Evolutionary conservation across 1,140 invertebrate species (phyloP), one percentile per base, ranked within the genome.

Genomic region (Papilio xuthus): DNA sequence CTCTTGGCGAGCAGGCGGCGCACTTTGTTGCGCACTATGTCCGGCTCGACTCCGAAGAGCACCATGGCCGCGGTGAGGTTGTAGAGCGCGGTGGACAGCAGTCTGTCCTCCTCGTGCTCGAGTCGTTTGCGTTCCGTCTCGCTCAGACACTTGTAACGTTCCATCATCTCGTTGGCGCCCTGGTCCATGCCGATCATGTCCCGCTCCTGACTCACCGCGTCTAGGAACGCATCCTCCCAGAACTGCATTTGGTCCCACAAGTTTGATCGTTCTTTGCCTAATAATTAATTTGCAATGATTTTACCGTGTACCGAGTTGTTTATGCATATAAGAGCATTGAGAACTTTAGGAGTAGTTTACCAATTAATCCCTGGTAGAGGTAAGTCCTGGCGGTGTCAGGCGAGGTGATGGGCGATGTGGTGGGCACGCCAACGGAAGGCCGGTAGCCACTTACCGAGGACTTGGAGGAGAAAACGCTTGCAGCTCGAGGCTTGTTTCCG

Each of bases 211-310:
- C 99, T 99, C 0, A 99, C 99, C 0, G 99, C 98, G 94, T 99
- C 99, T 32, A 99, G 94, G 90, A 99, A 99, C 0, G 98, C 97
- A 92, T 99, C 99, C 94, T 99, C 99, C 99, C 99, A 99, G 93
- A 99, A 99, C 88, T 99, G 98, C 97, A 99, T 99, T 94, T 99
- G 98, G 92, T 99, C 99, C 99, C 99, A 99, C n/a, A 99, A 92
- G 47, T 96, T 96, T 4, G 97, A 97, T 82, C 98, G 95, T 78
- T 94, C 94, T 86, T 94, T 94, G 41, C 94, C 94, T 94, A 72
- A 73, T 84, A 86, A 71, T 23, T 41, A 7, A 73, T 37, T 63
- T 50, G 74, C 60, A 78, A 60, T 26, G 2, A 60, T 60, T 60
- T 4, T 12, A 26, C 23, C 9, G 56, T 60, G 10, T 26, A 53